Percentiles rank a stretch among this genome's conserved stretches.
Evolutionary conservation across 1,140 invertebrate species (phyloP).

Genomic region (Diabrotica virgifera): DNA sequence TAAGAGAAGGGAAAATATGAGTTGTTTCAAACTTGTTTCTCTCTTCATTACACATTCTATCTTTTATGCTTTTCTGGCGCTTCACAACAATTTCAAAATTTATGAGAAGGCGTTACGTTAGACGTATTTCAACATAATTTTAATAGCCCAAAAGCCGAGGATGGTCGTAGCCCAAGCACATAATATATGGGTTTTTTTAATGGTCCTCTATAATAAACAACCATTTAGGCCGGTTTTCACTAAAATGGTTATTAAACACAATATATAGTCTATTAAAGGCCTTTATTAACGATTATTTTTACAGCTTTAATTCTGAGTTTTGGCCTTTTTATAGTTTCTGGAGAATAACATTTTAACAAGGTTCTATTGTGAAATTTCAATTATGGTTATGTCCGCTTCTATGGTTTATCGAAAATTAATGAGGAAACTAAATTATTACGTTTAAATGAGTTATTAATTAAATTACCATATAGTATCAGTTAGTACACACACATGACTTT

Average conservation of each 20-base stretch:
- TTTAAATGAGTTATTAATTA: too few relatives aligned
- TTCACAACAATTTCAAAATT: conserved; percentile 15
- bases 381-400: not conserved
- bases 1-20: too few relatives aligned
- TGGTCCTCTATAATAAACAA: conserved; percentile 17
- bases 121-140: conserved; percentile 24
- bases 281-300: conserved; percentile 21
- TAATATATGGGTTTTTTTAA: conserved; percentile 17
- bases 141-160: conserved; percentile 17
- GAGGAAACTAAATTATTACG: too few relatives aligned
- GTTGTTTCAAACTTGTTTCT: not conserved
- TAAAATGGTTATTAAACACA: conserved; percentile 17
- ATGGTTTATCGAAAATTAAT: too few relatives aligned
- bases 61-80: conserved; percentile 18
- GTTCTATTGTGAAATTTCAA: not conserved
- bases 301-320: conserved; percentile 17
- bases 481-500: too few relatives aligned
- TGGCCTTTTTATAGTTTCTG: conserved; percentile 8
- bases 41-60: not conserved
- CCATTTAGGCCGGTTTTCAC: conserved; percentile 19
- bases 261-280: conserved; percentile 7
- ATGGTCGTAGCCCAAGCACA: conserved; percentile 4
- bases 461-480: too few relatives aligned
- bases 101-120: conserved; percentile 22
- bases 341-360: conserved; percentile 11